phyloP scores from a whole-genome alignment of 1,140 invertebrate genomes.

The Drosophila nebulosa region DNA sequence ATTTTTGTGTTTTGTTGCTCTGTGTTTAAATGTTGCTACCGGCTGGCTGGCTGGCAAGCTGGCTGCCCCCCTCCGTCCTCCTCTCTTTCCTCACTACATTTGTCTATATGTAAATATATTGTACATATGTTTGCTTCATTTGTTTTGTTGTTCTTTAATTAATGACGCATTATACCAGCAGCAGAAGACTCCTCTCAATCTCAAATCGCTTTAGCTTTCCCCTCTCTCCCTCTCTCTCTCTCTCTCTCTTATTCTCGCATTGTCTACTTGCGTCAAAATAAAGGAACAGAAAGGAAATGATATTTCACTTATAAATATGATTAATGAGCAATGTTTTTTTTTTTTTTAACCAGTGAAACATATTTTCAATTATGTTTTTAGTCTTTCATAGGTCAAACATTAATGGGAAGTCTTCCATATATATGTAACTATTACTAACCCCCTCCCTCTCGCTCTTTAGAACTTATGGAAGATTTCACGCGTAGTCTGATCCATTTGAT shows the following conservation, averaged over 20 bases:
- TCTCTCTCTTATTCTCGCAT: neutral
- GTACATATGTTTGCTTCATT: constrained; percentile 41
- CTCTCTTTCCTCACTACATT: too few species aligned
- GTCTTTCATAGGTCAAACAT: too few species aligned
- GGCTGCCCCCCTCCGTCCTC: too few species aligned
- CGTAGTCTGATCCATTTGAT: too few species aligned
- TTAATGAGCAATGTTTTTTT: neutral
- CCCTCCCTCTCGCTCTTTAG: too few species aligned
- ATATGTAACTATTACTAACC: too few species aligned
- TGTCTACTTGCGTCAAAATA: constrained; percentile 1
- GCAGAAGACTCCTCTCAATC: constrained; percentile 19
- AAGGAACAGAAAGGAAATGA: neutral
- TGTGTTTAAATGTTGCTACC: constrained; percentile 45
- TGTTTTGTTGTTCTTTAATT: constrained; percentile 59
- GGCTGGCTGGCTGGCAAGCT: too few species aligned
- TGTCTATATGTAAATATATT: constrained; percentile 2
- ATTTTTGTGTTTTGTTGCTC: constrained; percentile 33
- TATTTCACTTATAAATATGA: neutral
- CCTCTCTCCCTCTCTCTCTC: neutral
- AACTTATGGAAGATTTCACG: too few species aligned
- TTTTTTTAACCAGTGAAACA: neutral
- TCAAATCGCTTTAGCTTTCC: too few species aligned
- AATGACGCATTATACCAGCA: constrained; percentile 62
- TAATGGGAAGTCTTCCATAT: too few species aligned
- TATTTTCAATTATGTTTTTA: too few species aligned